Conservation (phyloP, 2,888 invertebrate species). For the Rambutsinella grinnellia region DNA sequence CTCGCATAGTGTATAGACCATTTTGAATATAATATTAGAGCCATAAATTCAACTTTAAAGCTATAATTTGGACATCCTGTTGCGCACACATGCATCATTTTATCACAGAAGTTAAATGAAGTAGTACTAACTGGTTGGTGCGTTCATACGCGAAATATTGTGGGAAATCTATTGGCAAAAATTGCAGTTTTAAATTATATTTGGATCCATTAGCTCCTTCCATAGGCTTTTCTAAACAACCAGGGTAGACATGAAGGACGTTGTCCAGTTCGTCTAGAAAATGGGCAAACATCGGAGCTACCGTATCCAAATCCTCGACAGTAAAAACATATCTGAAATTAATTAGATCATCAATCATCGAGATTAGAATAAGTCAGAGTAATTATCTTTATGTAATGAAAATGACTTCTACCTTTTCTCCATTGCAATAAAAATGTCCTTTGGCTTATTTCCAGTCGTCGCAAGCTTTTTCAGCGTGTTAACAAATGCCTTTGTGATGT, state of each 20-base stretch:
- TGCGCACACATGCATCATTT: no score
- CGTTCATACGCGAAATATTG: conserved; percentile 87
- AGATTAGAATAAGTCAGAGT: no score
- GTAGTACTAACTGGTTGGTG: conserved; percentile 81
- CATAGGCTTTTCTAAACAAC: conserved; percentile 20
- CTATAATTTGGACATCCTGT: no score
- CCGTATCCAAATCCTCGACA: conserved; percentile 81
- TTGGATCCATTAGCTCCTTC: background rate
- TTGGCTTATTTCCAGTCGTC: conserved; percentile 72
- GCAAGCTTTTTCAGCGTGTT: conserved; percentile 79
- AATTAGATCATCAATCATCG: no score
- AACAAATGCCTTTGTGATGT: conserved; percentile 84
- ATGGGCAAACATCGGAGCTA: conserved; percentile 90
- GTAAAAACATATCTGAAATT: conserved; percentile 83
- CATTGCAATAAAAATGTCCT: conserved; percentile 80
- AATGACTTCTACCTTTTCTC: conserved; percentile 78
- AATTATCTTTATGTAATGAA: background rate
- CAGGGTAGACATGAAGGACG: conserved; percentile 49
- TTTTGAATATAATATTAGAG: no score
- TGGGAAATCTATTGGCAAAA: conserved; percentile 80
- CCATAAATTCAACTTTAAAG: no score
- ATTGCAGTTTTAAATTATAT: conserved; percentile 68
- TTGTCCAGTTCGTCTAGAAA: conserved; percentile 77
- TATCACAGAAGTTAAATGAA: no score
- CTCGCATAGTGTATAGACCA: no score